Percentiles rank a stretch among this genome's conserved stretches.
phyloP scores from a whole-genome alignment of 2,888 invertebrate genomes.

The Criorhina ranunculi region DNA sequence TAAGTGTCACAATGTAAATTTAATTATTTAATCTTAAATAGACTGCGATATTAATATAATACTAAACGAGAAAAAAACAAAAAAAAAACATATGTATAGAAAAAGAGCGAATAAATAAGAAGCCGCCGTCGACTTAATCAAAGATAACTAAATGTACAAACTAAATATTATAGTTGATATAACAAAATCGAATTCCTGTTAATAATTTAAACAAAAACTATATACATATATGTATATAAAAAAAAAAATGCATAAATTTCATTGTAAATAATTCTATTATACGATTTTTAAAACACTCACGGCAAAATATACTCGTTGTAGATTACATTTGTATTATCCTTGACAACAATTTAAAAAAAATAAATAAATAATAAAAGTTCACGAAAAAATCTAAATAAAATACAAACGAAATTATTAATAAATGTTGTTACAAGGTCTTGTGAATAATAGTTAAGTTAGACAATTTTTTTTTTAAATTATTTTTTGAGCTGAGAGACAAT shows the following conservation, averaged over 20 bases:
- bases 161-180: slow-evolving; percentile 42
- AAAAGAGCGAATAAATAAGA: background rate
- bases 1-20: slow-evolving; percentile 35
- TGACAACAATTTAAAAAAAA: slow-evolving; percentile 1
- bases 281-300: background rate
- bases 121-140: slow-evolving; percentile 53
- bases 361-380: slow-evolving; percentile 6
- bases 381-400: too few relatives aligned
- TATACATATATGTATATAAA: background rate
- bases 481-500: background rate
- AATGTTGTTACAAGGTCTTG: slow-evolving; percentile 16
- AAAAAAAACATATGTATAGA: slow-evolving; percentile 1
- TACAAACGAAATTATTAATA: slow-evolving; percentile 17
- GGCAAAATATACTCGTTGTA: background rate
- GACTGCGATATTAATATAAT: slow-evolving; percentile 58
- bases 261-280: slow-evolving; percentile 44
- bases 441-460: slow-evolving; percentile 20
- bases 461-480: background rate
- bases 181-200: slow-evolving; percentile 42
- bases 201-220: slow-evolving; percentile 30
- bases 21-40: slow-evolving; percentile 46
- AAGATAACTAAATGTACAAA: slow-evolving; percentile 66
- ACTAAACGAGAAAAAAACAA: slow-evolving; percentile 1
- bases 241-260: slow-evolving; percentile 7
- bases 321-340: slow-evolving; percentile 12